phyloP scores from a whole-genome alignment of 1,140 invertebrate species.

The Dryas iulia region DNA sequence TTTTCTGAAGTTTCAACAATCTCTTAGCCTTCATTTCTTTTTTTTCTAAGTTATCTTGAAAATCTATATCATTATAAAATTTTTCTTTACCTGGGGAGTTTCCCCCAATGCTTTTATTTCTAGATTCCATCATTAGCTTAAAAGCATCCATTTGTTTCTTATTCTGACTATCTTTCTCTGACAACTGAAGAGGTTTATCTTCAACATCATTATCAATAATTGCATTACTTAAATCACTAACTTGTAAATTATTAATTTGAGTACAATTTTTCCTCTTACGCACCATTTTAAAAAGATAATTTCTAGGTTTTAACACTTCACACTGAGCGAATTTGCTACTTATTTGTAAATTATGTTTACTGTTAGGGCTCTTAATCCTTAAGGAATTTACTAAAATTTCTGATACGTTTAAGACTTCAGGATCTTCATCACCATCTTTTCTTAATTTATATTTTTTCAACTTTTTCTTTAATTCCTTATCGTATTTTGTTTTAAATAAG shows the following conservation, averaged over 20 bases:
- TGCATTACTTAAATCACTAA: background rate
- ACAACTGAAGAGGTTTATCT: background rate
- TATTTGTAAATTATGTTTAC: slow-evolving; percentile 22
- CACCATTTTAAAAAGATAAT: slow-evolving; percentile 68
- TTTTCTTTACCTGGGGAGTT: slow-evolving; percentile 82
- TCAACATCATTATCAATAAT: background rate
- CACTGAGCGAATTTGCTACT: slow-evolving; percentile 21
- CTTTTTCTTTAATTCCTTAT: slow-evolving; percentile 55
- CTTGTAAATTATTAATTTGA: background rate
- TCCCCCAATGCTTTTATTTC: slow-evolving; percentile 82
- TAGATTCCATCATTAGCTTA: slow-evolving; percentile 83
- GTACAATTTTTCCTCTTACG: slow-evolving; percentile 38
- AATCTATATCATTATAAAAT: slow-evolving; percentile 35
- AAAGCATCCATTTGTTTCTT: slow-evolving; percentile 80
- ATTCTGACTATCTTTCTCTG: slow-evolving; percentile 20
- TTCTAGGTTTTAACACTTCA: slow-evolving; percentile 42
- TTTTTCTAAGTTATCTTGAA: slow-evolving; percentile 45
- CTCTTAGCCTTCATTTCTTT: slow-evolving; percentile 75
- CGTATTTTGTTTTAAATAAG: slow-evolving; percentile 49
- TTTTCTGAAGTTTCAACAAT: slow-evolving; percentile 79
- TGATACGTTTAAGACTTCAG: slow-evolving; percentile 65
- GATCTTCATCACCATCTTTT: slow-evolving; percentile 65
- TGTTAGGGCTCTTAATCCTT: slow-evolving; percentile 57
- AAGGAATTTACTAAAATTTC: slow-evolving; percentile 49
- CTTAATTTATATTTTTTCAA: slow-evolving; percentile 68